phyloP scores from a whole-genome alignment of 1,140 invertebrate genomes.

The Oreohelix idahoensis region DNA sequence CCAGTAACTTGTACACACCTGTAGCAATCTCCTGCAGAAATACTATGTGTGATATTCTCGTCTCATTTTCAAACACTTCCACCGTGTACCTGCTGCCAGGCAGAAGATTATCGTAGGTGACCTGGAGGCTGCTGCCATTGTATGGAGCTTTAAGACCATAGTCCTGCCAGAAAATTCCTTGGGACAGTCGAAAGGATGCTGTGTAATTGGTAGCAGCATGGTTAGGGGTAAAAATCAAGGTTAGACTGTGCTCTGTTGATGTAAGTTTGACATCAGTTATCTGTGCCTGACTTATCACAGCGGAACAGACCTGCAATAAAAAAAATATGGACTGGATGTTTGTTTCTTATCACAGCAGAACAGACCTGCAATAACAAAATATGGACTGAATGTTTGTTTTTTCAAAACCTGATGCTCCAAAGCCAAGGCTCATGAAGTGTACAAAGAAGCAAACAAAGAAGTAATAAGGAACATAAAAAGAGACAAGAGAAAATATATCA shows the following conservation, averaged over 20 bases:
- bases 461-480: no score
- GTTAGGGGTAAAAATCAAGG: not conserved
- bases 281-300: not conserved
- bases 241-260: not conserved
- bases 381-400: no score
- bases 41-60: not conserved
- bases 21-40: conserved; percentile 29
- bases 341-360: no score
- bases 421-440: no score
- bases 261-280: not conserved
- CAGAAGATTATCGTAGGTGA: not conserved
- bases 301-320: not conserved
- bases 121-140: not conserved
- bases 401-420: no score
- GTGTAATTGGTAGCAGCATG: not conserved
- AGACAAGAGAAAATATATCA: no score
- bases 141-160: not conserved
- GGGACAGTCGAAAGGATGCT: not conserved
- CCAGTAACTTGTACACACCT: conserved; percentile 29
- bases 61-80: conserved; percentile 26
- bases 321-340: no score
- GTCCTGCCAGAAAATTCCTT: not conserved
- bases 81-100: conserved; percentile 33
- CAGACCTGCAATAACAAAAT: no score
- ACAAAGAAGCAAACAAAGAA: no score